These are phyloP conservation scores for Otolemur garnettii DNA, from an alignment of 2,113 vertebrate species.

Conservation along the genomic window DNA sequence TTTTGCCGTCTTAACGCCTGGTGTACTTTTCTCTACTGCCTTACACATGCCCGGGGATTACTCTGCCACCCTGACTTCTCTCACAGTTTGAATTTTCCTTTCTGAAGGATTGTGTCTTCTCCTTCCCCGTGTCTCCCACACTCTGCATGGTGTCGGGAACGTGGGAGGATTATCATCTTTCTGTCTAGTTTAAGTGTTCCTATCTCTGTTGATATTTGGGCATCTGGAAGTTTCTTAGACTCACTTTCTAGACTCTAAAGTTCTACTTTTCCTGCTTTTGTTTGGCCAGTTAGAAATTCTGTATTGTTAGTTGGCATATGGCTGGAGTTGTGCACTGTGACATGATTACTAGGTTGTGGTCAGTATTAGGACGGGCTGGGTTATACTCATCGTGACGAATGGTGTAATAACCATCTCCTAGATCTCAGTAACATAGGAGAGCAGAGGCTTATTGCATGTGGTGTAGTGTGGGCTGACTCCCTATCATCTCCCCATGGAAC, in stretches of 20 bases:
- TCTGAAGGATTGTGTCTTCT: not conserved
- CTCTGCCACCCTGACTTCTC: not conserved
- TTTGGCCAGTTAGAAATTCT: not conserved
- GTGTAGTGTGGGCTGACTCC: not conserved
- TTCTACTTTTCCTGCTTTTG: not conserved
- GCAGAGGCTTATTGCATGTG: not conserved
- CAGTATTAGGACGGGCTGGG: not conserved
- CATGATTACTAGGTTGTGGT: too few relatives aligned
- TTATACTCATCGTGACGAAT: not conserved
- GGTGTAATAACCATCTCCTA: not conserved
- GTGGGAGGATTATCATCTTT: too few relatives aligned
- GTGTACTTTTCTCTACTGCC: conserved; percentile 16
- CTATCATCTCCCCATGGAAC: rapidly evolving
- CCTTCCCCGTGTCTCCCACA: rapidly evolving
- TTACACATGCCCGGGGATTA: not conserved
- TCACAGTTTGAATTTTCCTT: conserved; percentile 1
- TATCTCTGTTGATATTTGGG: not conserved
- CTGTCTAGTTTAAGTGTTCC: not conserved
- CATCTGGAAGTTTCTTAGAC: not conserved
- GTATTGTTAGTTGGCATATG: not conserved
- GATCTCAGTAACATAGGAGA: not conserved
- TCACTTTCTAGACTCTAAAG: not conserved
- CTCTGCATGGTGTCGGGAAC: not conserved
- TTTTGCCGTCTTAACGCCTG: conserved; percentile 26
- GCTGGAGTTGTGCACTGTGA: not conserved